Evolutionary conservation across 2,888 invertebrate species (phyloP).

Genomic region (Sturmia bella): DNA sequence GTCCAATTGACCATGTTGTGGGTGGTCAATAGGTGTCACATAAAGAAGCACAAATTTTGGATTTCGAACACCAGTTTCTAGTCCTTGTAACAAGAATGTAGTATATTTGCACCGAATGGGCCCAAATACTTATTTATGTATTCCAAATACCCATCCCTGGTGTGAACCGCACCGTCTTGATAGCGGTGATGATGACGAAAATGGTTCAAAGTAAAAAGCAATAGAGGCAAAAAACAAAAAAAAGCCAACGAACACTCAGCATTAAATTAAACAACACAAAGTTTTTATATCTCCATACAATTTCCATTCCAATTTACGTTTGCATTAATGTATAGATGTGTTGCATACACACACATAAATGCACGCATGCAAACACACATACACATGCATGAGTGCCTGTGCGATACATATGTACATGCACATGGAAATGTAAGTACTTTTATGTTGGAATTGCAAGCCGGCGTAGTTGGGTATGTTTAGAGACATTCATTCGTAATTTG

Average conservation of each 20-base stretch:
- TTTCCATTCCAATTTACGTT: background rate
- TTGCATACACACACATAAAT: background rate
- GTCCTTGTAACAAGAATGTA: too few species aligned
- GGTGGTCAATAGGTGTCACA: too few species aligned
- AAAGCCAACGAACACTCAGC: constrained; percentile 39
- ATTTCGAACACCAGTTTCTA: too few species aligned
- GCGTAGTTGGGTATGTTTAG: background rate
- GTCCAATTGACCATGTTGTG: too few species aligned
- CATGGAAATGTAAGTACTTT: background rate
- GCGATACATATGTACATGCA: background rate
- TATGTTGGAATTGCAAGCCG: constrained; percentile 2
- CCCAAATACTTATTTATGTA: too few species aligned
- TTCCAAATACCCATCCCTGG: constrained; percentile 10
- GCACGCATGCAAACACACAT: background rate
- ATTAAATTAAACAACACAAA: constrained; percentile 32
- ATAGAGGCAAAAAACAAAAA: constrained; percentile 11
- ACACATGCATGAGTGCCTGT: background rate
- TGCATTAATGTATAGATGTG: background rate
- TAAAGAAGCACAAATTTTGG: too few species aligned
- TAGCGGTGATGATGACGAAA: constrained; percentile 47
- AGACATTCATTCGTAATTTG: constrained; percentile 7
- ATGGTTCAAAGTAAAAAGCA: constrained; percentile 34
- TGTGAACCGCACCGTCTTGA: constrained; percentile 31
- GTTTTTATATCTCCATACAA: constrained; percentile 10
- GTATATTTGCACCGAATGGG: too few species aligned